Percentiles rank a stretch among this genome's conserved stretches.
phyloP scores from a whole-genome alignment of 2,888 invertebrate genomes.

The Operophtera brumata region DNA sequence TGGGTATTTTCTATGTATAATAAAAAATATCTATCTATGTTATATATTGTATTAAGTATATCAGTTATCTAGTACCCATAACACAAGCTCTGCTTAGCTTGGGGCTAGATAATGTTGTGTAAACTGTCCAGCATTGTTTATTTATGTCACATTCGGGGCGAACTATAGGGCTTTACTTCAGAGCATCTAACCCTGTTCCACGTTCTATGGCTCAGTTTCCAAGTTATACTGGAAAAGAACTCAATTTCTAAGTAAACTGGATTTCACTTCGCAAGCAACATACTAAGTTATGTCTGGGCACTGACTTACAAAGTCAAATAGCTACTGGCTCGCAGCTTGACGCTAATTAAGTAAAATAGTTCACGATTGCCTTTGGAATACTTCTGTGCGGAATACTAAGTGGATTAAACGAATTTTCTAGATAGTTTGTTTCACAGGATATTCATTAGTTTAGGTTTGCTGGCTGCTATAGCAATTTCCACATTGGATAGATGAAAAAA shows the following conservation, averaged over 20 bases:
- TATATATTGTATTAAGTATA: too few species aligned
- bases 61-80: too few species aligned
- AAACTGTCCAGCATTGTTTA: too few species aligned
- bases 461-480: slow-evolving; percentile 3
- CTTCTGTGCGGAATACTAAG: slow-evolving; percentile 21
- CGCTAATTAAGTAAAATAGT: slow-evolving; percentile 29
- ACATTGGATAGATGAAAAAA: neutral
- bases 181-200: too few species aligned
- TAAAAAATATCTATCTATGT: too few species aligned
- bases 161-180: too few species aligned
- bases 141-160: too few species aligned
- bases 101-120: too few species aligned
- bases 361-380: slow-evolving; percentile 23
- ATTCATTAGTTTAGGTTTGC: slow-evolving; percentile 9
- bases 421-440: slow-evolving; percentile 13
- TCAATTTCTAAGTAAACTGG: slow-evolving; percentile 22
- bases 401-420: slow-evolving; percentile 23
- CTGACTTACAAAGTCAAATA: slow-evolving; percentile 33
- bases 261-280: slow-evolving; percentile 24
- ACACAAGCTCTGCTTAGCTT: too few species aligned
- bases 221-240: too few species aligned
- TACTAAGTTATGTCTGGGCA: slow-evolving; percentile 25
- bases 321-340: slow-evolving; percentile 20
- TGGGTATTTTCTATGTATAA: too few species aligned
- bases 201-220: too few species aligned